A percentile compares a stretch with the other conserved stretches of the same genome.
These are phyloP conservation scores for Pteronura brasiliensis DNA, from an alignment of 2,113 vertebrate genomes.

Conservation along the genomic window DNA sequence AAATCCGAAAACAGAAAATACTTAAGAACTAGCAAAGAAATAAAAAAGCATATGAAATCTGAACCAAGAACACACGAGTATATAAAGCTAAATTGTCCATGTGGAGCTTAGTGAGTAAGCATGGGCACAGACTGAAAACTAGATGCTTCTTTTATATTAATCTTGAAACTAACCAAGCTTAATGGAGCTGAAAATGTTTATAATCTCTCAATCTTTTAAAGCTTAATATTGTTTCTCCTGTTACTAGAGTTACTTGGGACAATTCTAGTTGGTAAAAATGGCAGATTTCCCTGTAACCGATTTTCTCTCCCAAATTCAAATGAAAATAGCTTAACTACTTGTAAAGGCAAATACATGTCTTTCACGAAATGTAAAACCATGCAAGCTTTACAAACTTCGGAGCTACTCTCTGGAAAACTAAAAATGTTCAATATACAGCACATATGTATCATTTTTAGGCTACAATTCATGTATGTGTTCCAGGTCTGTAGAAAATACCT, in stretches of 20 bases:
- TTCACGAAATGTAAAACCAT: conserved; percentile 21
- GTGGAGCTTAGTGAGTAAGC: background rate
- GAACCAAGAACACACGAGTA: background rate
- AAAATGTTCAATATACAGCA: background rate
- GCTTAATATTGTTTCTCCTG: background rate
- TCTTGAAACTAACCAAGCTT: background rate
- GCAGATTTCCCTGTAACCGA: background rate
- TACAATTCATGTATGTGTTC: background rate
- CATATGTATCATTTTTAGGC: background rate
- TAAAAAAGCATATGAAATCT: background rate
- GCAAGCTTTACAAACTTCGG: background rate
- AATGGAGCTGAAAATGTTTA: background rate
- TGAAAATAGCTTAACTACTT: background rate
- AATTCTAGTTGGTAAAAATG: background rate
- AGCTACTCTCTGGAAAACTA: background rate
- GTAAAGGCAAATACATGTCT: background rate
- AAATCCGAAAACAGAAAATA: background rate
- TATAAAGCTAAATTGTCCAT: background rate
- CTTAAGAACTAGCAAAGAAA: background rate
- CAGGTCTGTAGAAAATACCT: background rate
- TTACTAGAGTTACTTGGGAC: background rate
- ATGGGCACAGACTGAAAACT: background rate
- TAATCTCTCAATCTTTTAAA: background rate
- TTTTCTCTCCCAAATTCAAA: background rate
- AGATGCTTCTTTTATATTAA: background rate